Percentiles rank a stretch among this genome's conserved stretches.
Evolutionary conservation across 2,797 vertebrate species (phyloP).

Genomic region (Eidolon dupreanum): DNA sequence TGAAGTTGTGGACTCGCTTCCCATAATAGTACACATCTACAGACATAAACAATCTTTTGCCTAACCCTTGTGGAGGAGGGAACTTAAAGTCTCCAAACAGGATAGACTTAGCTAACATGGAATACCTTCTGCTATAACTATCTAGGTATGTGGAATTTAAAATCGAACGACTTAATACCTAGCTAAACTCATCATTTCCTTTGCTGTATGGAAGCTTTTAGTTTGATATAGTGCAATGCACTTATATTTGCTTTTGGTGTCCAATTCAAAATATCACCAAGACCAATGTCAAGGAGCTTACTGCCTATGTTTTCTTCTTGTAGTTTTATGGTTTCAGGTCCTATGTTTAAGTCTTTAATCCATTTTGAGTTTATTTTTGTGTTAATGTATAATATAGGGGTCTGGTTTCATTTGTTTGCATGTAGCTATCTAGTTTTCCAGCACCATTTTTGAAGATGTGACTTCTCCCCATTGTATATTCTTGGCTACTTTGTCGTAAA

Average conservation of each 20-base stretch:
- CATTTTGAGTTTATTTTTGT: neutral
- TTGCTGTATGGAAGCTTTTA: neutral
- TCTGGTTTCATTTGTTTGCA: neutral
- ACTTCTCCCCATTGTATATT: neutral
- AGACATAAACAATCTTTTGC: neutral
- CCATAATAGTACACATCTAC: neutral
- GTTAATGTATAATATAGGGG: neutral
- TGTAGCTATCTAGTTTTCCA: neutral
- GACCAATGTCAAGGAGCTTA: neutral
- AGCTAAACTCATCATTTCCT: neutral
- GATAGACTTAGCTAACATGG: neutral
- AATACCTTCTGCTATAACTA: neutral
- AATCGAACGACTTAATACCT: neutral
- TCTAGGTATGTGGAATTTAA: conserved; percentile 26
- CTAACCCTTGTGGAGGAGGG: neutral
- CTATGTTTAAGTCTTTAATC: neutral
- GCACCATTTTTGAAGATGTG: neutral
- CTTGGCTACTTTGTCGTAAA: neutral
- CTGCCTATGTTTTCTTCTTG: neutral
- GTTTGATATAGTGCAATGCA: neutral
- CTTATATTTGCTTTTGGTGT: neutral
- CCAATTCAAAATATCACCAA: neutral
- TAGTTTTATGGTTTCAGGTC: neutral
- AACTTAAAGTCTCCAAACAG: neutral
- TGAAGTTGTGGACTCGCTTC: neutral